Conservation (phyloP, 2,797 vertebrate genomes). For the Cyclura pinguis region DNA sequence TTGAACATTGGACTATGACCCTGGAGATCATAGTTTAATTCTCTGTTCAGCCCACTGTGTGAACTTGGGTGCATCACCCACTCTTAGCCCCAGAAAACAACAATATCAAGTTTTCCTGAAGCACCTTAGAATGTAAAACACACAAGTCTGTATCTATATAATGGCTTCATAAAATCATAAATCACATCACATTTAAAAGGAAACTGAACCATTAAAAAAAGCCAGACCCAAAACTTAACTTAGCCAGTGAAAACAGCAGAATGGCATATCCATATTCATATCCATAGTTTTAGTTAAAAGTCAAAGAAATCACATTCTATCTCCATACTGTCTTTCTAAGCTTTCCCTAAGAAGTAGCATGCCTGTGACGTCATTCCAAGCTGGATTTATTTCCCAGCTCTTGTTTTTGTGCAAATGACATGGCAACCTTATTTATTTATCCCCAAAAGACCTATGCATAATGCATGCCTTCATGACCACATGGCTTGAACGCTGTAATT, state of each 20-base stretch:
- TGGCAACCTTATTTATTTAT: not conserved
- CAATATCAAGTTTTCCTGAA: too few relatives aligned
- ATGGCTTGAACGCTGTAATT: not conserved
- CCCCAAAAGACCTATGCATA: not conserved
- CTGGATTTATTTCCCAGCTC: slow-evolving; percentile 30
- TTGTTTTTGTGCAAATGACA: slow-evolving; percentile 7
- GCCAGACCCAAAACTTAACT: not conserved
- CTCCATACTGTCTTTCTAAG: not conserved
- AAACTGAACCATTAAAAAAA: not conserved
- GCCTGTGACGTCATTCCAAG: not conserved
- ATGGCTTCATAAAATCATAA: too few relatives aligned
- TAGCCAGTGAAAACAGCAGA: not conserved
- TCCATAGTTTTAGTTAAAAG: not conserved
- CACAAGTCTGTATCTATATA: too few relatives aligned
- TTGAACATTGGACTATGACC: too few relatives aligned
- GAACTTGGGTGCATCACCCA: too few relatives aligned
- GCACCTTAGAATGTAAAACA: too few relatives aligned
- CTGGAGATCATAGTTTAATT: too few relatives aligned
- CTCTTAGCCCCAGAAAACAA: too few relatives aligned
- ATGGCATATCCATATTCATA: not conserved
- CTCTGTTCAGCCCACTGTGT: too few relatives aligned
- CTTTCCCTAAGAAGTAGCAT: not conserved
- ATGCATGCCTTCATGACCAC: not conserved
- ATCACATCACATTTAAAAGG: too few relatives aligned
- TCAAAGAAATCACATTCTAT: not conserved